phyloP scores from a whole-genome alignment of 2,888 invertebrate species.

The Oxytorus armatus region DNA sequence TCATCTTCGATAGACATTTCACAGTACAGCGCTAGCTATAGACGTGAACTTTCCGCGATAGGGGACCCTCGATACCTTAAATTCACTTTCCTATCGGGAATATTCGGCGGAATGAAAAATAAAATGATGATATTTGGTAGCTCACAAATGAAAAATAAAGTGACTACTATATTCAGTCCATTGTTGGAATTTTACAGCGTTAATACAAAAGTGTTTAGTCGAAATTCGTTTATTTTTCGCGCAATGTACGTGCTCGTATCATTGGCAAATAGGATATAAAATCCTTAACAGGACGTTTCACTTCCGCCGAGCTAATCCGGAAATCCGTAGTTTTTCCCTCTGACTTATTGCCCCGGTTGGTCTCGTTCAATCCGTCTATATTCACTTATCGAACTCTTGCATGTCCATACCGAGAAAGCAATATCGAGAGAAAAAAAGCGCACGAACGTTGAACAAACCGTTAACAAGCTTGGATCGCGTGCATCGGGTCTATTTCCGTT shows the following conservation, averaged over 20 bases:
- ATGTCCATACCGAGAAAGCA: slow-evolving; percentile 33
- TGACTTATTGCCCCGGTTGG: background rate
- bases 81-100: slow-evolving; percentile 28
- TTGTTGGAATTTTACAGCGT: too few species aligned
- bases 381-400: slow-evolving; percentile 64
- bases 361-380: slow-evolving; percentile 19
- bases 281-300: slow-evolving; percentile 36
- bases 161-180: too few species aligned
- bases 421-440: slow-evolving; percentile 8
- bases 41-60: slow-evolving; percentile 28
- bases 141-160: slow-evolving; percentile 7
- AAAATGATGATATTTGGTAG: background rate
- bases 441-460: slow-evolving; percentile 18
- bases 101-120: slow-evolving; percentile 7
- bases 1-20: slow-evolving; percentile 42
- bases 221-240: background rate
- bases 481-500: slow-evolving; percentile 61
- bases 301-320: slow-evolving; percentile 48
- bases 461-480: slow-evolving; percentile 59
- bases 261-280: slow-evolving; percentile 29
- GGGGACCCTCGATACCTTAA: slow-evolving; percentile 33
- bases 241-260: background rate
- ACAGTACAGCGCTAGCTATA: slow-evolving; percentile 15
- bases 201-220: too few species aligned
- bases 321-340: slow-evolving; percentile 19